Conservation (phyloP, 2,888 invertebrate genomes). For the Zaprionus lineosus region DNA sequence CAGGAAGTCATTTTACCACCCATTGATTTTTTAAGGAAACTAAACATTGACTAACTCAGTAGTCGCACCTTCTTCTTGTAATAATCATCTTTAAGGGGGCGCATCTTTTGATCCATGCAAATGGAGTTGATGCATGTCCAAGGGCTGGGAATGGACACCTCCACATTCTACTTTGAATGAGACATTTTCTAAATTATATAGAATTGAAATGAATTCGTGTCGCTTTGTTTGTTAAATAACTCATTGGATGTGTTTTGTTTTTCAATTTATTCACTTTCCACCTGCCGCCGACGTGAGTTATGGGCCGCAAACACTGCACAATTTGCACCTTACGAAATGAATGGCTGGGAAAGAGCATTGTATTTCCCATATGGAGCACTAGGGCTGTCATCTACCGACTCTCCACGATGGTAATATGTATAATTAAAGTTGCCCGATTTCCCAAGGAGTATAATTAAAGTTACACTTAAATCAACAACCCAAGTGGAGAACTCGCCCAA, state of each 20-base stretch:
- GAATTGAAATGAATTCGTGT: too few species aligned
- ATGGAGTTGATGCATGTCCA: background rate
- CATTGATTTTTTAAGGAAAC: conserved; percentile 45
- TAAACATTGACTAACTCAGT: conserved; percentile 8
- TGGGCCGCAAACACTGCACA: conserved; percentile 20
- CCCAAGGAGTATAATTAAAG: conserved; percentile 61
- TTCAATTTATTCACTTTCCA: background rate
- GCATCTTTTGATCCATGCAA: too few species aligned
- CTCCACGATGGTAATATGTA: conserved; percentile 26
- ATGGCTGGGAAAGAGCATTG: conserved; percentile 48
- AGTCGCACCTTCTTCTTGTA: background rate
- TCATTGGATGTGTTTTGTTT: background rate
- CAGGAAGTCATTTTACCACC: conserved; percentile 63
- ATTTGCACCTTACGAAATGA: conserved; percentile 59
- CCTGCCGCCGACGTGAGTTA: background rate
- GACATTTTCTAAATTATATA: too few species aligned
- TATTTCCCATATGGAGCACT: conserved; percentile 54
- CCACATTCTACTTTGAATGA: too few species aligned
- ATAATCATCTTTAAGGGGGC: background rate
- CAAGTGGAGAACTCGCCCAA: background rate
- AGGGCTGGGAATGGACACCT: too few species aligned
- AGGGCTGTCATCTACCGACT: conserved; percentile 27
- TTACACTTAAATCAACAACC: conserved; percentile 54
- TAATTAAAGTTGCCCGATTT: conserved; percentile 60
- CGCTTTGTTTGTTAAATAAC: conserved; percentile 3